These are phyloP conservation scores for Heliconius nattereri DNA, from an alignment of 1,140 invertebrate species.

Conservation along the genomic window DNA sequence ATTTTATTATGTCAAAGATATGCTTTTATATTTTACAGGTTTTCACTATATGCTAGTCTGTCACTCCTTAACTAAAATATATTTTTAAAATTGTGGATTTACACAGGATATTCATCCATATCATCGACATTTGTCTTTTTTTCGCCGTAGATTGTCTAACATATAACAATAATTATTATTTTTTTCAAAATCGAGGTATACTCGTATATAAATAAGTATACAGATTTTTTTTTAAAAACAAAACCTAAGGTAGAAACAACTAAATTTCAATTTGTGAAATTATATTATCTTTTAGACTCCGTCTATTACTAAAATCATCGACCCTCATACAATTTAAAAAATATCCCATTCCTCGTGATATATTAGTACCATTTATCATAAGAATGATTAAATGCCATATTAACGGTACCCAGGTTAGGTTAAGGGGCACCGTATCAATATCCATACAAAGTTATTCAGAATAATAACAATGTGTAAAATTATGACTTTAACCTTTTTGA, in stretches of 20 bases:
- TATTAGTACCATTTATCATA: background rate
- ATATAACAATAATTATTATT: no score
- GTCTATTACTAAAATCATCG: background rate
- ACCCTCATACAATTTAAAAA: background rate
- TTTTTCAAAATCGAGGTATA: no score
- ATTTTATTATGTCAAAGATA: no score
- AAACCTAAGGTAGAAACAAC: background rate
- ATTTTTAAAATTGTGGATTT: no score
- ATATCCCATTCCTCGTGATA: background rate
- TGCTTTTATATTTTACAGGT: no score
- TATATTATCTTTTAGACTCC: background rate
- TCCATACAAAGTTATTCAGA: background rate
- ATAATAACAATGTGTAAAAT: constrained; percentile 7
- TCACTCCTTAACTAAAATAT: no score
- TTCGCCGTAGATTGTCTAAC: no score
- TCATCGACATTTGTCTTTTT: no score
- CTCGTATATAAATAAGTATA: no score
- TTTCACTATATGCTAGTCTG: no score
- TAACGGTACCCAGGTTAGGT: constrained; percentile 12
- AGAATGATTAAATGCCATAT: background rate
- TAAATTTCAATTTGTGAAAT: background rate
- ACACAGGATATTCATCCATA: no score
- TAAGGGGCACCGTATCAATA: background rate
- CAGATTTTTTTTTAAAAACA: no score
- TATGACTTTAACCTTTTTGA: background rate